These are phyloP conservation scores for Monomorium pharaonis DNA, from an alignment of 1,140 invertebrate genomes.

Conservation along the genomic window DNA sequence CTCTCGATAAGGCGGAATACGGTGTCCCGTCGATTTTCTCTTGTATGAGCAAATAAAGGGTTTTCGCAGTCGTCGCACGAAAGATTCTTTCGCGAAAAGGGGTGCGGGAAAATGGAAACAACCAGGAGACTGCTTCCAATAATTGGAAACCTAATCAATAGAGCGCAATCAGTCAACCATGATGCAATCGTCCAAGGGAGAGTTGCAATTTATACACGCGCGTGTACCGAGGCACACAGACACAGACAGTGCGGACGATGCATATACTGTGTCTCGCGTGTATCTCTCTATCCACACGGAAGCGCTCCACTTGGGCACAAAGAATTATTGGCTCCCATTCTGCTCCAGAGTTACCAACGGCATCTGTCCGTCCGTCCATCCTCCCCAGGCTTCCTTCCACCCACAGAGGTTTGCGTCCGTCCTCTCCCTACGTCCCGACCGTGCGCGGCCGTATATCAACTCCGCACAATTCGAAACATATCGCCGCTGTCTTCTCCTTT, in stretches of 20 bases:
- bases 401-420: slow-evolving; percentile 1
- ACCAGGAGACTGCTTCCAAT: slow-evolving; percentile 71
- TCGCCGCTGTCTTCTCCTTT: slow-evolving; percentile 51
- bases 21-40: slow-evolving; percentile 4
- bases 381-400: slow-evolving; percentile 44
- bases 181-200: slow-evolving; percentile 68
- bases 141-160: slow-evolving; percentile 81
- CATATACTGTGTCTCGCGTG: slow-evolving; percentile 51
- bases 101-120: slow-evolving; percentile 23
- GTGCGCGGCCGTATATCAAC: slow-evolving; percentile 63
- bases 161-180: slow-evolving; percentile 71
- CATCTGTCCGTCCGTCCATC: slow-evolving; percentile 64
- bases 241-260: slow-evolving; percentile 23
- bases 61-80: slow-evolving; percentile 14
- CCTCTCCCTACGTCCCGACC: background rate
- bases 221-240: background rate
- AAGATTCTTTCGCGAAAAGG: slow-evolving; percentile 17
- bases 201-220: slow-evolving; percentile 49
- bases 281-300: slow-evolving; percentile 56
- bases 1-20: background rate
- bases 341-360: slow-evolving; percentile 47
- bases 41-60: slow-evolving; percentile 31
- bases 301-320: slow-evolving; percentile 58
- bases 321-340: slow-evolving; percentile 74
- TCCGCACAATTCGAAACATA: slow-evolving; percentile 63